Percentiles rank a stretch among this genome's conserved stretches.
These are phyloP conservation scores for Phodopus roborovskii DNA, from an alignment of 2,113 vertebrate species.

Conservation along the genomic window DNA sequence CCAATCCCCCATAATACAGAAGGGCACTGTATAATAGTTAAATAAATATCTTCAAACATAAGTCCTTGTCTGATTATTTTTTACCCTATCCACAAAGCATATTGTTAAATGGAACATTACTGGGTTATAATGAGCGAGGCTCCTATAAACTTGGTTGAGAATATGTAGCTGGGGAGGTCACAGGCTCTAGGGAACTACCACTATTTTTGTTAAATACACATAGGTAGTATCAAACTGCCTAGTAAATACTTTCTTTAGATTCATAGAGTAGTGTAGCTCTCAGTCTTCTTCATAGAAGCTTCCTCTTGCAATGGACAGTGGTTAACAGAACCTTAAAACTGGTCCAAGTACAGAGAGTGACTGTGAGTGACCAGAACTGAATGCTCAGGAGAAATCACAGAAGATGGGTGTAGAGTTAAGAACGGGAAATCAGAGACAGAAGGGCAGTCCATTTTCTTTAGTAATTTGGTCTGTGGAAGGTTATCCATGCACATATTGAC, in stretches of 20 bases:
- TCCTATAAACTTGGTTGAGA: background rate
- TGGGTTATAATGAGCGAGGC: background rate
- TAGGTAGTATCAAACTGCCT: background rate
- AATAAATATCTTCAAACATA: conserved; percentile 38
- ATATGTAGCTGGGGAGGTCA: background rate
- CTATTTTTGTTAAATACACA: background rate
- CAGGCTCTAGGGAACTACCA: background rate
- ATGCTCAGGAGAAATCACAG: too few relatives aligned
- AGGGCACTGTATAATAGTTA: background rate
- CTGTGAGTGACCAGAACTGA: too few relatives aligned
- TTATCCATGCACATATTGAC: background rate
- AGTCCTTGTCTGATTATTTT: conserved; percentile 36
- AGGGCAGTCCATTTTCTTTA: background rate
- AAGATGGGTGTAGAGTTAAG: too few relatives aligned
- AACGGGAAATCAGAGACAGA: background rate
- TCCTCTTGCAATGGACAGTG: background rate
- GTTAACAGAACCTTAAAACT: background rate
- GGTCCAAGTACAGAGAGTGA: background rate
- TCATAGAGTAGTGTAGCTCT: background rate
- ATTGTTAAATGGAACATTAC: conserved; percentile 34
- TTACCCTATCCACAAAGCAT: background rate
- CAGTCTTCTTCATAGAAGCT: too few relatives aligned
- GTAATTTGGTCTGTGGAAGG: background rate
- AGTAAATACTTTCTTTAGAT: background rate
- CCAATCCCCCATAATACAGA: background rate